Conservation (phyloP, 2,888 invertebrate genomes). For the Pseudococcus viburni region DNA sequence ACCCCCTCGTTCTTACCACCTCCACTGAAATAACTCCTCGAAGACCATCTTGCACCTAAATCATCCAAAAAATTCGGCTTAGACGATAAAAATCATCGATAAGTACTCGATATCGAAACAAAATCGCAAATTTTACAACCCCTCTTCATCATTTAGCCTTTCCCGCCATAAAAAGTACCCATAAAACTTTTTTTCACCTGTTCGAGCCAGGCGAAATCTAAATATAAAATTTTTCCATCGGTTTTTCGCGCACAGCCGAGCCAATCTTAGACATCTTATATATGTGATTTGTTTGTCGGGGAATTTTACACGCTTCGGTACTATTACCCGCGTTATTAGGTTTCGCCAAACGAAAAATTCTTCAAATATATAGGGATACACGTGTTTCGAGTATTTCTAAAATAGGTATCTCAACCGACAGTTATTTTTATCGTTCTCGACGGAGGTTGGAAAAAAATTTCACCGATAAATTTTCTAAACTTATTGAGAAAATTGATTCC, state of each 20-base stretch:
- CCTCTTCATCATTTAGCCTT: too few species aligned
- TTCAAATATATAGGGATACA: neutral
- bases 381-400: constrained; percentile 1
- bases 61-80: too few species aligned
- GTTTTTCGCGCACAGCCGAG: neutral
- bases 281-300: neutral
- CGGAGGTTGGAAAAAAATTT: neutral
- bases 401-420: neutral
- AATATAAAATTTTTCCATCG: neutral
- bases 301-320: neutral
- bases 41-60: too few species aligned
- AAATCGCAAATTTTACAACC: too few species aligned
- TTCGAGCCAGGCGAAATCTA: neutral
- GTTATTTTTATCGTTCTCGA: constrained; percentile 27
- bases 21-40: too few species aligned
- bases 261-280: neutral
- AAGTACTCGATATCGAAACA: too few species aligned
- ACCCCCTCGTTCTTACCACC: too few species aligned
- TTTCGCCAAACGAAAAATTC: neutral
- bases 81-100: too few species aligned
- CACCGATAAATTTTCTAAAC: constrained; percentile 5
- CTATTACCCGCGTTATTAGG: constrained; percentile 2
- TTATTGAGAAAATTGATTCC: constrained; percentile 11
- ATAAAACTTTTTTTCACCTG: neutral
- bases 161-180: too few species aligned